Conservation (phyloP, 2,113 vertebrate species). For the Boulengeromyrus knoepffleri region DNA sequence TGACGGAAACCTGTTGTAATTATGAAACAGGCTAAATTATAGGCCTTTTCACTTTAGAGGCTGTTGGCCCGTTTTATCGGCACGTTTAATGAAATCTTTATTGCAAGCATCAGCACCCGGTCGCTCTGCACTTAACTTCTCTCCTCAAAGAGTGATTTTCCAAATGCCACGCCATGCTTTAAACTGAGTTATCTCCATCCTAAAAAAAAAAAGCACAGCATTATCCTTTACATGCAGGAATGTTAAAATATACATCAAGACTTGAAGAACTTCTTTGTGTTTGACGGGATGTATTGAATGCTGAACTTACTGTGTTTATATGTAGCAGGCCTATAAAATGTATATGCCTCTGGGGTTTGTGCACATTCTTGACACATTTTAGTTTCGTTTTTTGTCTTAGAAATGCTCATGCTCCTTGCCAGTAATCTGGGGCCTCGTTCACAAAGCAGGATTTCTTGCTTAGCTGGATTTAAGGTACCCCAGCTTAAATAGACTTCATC, state of each 20-base stretch:
- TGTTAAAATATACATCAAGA: not conserved
- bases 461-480: not conserved
- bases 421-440: not conserved
- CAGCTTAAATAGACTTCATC: not conserved
- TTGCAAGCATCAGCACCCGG: slow-evolving; percentile 4
- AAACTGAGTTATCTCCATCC: not conserved
- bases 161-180: not conserved
- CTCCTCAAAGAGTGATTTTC: not conserved
- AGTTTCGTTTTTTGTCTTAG: not conserved
- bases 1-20: slow-evolving; percentile 2
- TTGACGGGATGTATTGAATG: not conserved
- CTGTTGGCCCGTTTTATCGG: not conserved
- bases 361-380: not conserved
- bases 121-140: not conserved
- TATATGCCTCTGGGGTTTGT: not conserved
- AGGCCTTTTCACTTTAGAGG: slow-evolving; percentile 2
- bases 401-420: not conserved
- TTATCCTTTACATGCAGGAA: not conserved
- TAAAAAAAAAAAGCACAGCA: not conserved
- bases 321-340: not conserved
- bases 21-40: slow-evolving; percentile 2
- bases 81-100: slow-evolving; percentile 6
- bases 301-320: not conserved
- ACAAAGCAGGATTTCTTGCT: not conserved
- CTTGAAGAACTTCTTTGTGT: not conserved